phyloP scores from a whole-genome alignment of 2,113 vertebrate genomes.

The Sclerurus mexicanus region DNA sequence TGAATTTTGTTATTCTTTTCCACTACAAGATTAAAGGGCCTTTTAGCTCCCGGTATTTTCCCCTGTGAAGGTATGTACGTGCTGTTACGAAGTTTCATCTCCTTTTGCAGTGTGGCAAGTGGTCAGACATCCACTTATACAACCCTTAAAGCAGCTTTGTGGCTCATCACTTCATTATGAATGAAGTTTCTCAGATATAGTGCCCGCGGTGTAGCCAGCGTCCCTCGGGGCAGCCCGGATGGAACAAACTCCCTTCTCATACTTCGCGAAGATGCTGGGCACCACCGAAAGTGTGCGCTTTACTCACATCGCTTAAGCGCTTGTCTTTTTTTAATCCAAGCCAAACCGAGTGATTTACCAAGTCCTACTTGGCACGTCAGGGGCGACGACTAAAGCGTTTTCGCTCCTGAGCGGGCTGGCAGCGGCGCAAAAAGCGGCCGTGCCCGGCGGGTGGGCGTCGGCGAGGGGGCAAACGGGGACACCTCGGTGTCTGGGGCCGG shows the following conservation, averaged over 20 bases:
- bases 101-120: neutral
- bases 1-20: neutral
- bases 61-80: neutral
- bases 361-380: neutral
- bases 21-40: neutral
- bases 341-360: neutral
- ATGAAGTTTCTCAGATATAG: neutral
- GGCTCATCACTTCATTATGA: neutral
- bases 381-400: neutral
- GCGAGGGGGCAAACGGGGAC: neutral
- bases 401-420: accelerated
- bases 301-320: accelerated
- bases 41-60: neutral
- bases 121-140: neutral
- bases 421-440: accelerated
- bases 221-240: neutral
- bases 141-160: neutral
- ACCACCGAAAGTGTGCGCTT: accelerated
- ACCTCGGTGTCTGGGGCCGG: accelerated
- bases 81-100: neutral
- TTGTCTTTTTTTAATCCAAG: neutral
- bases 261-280: accelerated
- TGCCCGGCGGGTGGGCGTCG: accelerated
- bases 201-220: accelerated
- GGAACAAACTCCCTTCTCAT: neutral